A percentile compares a stretch with the other conserved stretches of the same genome.
Evolutionary conservation across 2,113 vertebrate species (phyloP).

Genomic region (Mus spicilegus): DNA sequence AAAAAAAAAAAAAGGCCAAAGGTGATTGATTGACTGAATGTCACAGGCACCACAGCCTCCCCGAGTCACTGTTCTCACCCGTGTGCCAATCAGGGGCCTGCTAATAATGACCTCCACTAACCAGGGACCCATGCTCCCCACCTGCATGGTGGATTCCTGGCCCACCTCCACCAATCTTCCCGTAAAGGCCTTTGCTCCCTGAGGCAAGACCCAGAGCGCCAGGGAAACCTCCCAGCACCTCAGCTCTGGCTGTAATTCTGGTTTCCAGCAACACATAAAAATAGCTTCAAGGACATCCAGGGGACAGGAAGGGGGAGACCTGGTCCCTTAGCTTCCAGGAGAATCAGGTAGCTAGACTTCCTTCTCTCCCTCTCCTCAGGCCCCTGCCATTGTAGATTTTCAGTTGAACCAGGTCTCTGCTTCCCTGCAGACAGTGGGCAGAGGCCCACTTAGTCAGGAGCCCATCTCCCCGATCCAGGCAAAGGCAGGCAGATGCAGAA

Average conservation of each 20-base stretch:
- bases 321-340: constrained; percentile 52
- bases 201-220: background rate
- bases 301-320: constrained; percentile 4
- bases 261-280: constrained; percentile 78
- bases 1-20: background rate
- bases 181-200: background rate
- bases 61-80: background rate
- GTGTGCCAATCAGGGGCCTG: background rate
- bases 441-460: background rate
- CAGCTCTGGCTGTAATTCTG: constrained; percentile 58
- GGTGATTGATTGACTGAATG: background rate
- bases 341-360: background rate
- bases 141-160: background rate
- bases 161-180: background rate
- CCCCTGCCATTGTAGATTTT: background rate
- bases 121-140: background rate
- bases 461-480: background rate
- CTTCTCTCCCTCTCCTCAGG: background rate
- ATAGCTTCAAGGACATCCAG: constrained; percentile 77
- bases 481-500: background rate
- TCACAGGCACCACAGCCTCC: background rate
- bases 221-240: constrained; percentile 29
- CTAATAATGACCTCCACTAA: background rate
- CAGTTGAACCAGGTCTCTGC: background rate
- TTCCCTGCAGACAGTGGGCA: background rate